Evolutionary conservation across 2,888 invertebrate genomes (phyloP).

Genomic region (Eupithecia tripunctaria): DNA sequence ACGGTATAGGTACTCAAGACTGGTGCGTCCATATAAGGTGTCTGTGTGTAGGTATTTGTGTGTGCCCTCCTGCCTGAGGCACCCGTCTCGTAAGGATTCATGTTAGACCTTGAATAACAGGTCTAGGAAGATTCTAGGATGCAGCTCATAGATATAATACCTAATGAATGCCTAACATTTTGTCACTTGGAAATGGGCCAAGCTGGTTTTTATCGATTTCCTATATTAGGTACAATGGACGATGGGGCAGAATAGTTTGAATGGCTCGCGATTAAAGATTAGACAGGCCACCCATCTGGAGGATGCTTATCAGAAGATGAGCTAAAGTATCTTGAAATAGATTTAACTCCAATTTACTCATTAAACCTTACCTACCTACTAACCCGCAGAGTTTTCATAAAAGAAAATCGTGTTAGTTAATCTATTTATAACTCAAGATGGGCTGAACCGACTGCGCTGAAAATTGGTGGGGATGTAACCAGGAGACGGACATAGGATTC

Average conservation of each 20-base stretch:
- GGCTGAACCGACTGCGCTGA: too few species aligned
- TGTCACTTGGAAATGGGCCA: constrained; percentile 72
- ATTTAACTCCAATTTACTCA: neutral
- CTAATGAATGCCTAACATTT: constrained; percentile 40
- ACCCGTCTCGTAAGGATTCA: neutral
- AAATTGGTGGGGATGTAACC: too few species aligned
- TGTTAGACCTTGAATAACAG: neutral
- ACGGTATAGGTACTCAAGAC: too few species aligned
- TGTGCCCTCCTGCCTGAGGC: too few species aligned
- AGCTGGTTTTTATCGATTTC: constrained; percentile 80
- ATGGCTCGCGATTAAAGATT: constrained; percentile 81
- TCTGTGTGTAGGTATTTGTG: too few species aligned
- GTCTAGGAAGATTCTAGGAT: constrained; percentile 22
- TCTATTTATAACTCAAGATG: too few species aligned
- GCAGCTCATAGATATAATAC: constrained; percentile 23
- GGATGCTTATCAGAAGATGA: constrained; percentile 32
- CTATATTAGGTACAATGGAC: constrained; percentile 73
- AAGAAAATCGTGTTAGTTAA: too few species aligned
- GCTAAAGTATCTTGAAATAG: constrained; percentile 16
- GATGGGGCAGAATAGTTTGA: constrained; percentile 79
- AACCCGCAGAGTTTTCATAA: too few species aligned
- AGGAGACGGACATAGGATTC: too few species aligned
- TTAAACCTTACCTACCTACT: too few species aligned
- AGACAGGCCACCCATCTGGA: constrained; percentile 66
- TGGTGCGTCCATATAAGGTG: too few species aligned